Evolutionary conservation across 2,113 vertebrate genomes (phyloP), one percentile per base, ranked within the genome.

Genomic region (Rhombomys opimus): DNA sequence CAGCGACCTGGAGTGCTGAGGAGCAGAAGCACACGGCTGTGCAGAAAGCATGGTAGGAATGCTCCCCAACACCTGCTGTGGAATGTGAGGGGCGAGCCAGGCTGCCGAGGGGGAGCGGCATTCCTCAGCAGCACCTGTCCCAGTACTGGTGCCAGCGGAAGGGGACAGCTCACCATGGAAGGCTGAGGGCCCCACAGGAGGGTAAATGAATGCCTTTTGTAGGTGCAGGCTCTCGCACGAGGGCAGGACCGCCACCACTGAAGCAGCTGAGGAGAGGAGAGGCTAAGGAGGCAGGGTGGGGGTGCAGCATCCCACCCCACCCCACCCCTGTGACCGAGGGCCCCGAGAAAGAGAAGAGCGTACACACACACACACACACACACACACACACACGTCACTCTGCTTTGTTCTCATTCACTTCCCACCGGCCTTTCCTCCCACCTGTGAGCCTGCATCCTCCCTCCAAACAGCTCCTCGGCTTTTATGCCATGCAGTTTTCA

Each of bases 1-100:
- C 86, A 94, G 68, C 22, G 82, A 73, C 70, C 25, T 50, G 84
- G 80, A 81, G 80, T 32, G 77, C 63, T 76, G 94, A 90, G 92
- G 81, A 78, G 52, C 20, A 61, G 90, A 25, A 76, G 91, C 94
- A 94, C 89, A 81, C 84, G 22, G 32, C 46, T 70, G 63, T 41
- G 3, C 23, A 46, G 50, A 77, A 89, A 91, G 73, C 68, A 54
- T 25, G 87, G 38, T 18, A 68, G 87, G 95, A 95, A 89, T 65
- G 92, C 17, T 41, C 65, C 77, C 1, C 0, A 41, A 85, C 87
- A 86, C 87, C 76, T 96, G 87, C 87, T 65, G 30, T 6, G 54
- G 91, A 87, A 13, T 23, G 25, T 22, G 30, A 46, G 91, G 75
- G 9, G 32, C 18, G 23, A 25, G 12, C 12, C 22, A 9, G 76